Base-by-base conservation (phyloP, 2,113 vertebrate species). In the Saccopteryx bilineata region DNA sequence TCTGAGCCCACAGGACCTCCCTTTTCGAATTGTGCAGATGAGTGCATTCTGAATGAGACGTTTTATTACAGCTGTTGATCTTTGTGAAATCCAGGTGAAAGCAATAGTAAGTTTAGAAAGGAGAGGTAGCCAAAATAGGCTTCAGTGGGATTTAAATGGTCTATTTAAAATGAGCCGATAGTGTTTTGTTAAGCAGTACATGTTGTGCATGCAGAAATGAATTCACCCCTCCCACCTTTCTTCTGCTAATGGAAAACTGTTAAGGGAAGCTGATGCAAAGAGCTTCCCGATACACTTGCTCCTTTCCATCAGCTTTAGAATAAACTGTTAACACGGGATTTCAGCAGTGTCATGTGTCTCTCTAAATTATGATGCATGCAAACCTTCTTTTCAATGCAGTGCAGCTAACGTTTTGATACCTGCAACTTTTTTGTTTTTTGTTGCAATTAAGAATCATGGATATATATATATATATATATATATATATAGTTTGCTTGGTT, bases 401-500 rank as follows among this genome's bases (percentile, higher is more conserved):
- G 97, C 98, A 98, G 98, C 97, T 98, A 96, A 97, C 98, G 98
- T 98, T 98, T 98, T 98, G 98, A 98, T 98, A 98, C 96, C 97
- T 98, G 98, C 98, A 98, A 97, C 76, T 96, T 98, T 95, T 94
- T 91, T 93, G n/a, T 9, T 33, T 96, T 93, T 91, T 66, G 83
- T 97, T 98, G 97, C 94, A 52, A 94, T 98, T 98, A 98, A 98
- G 97, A 98, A 98, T 98, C 98, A 98, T 98, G 98, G 91, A 97
- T 98, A 98, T 98, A 98, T 98, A 39, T 39, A 39, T 98, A 97
- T 98, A 98, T 98, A n/a, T n/a, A n/a, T n/a, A n/a, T n/a, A n/a
- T n/a, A n/a, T n/a, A n/a, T n/a, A n/a, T n/a, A n/a, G n/a, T n/a
- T n/a, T n/a, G n/a, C n/a, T n/a, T n/a, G n/a, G n/a, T n/a, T n/a